Base-by-base conservation (phyloP, 2,888 invertebrate genomes). In the Empis stercorea region DNA sequence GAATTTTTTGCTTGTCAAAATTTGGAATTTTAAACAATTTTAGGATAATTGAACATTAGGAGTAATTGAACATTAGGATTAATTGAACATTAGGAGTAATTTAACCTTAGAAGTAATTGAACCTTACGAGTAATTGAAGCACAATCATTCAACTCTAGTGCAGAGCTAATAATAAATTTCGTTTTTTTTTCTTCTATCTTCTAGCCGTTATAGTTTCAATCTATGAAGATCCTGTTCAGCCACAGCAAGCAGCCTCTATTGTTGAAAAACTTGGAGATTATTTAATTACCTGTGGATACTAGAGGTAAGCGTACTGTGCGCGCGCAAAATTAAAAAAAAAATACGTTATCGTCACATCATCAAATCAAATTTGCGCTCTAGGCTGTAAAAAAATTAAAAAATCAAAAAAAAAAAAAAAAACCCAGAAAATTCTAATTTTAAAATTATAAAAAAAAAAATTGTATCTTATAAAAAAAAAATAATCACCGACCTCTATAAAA, bases 191-290 rank as follows among this genome's bases (percentile, higher is more conserved):
- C 5, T 49, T 54, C 70, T 71, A 71, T 27, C 5, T 81, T 81
- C 50, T 76, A 87, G 88, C 91, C 71, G 86, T 91, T 73, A 89
- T 92, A 73, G 84, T 92, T 72, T 87, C 91, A 73, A 81, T 91
- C 71, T 92, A 92, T 71, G 88, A 91, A 82, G 91, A 92, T 76
- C 91, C 91, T 70, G 89, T 91, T 74, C 91, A 91, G 77, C 91
- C 92, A 73, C 91, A 92, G 75, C 92, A 92, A 78, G 91, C 91
- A 69, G 92, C 92, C 73, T 89, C 89, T 63, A 88, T 92, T 75
- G 91, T 91, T 74, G 92, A 92, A 82, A 91, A 91, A 80, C 80
- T 92, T 81, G 91, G 92, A 78, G 92, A 92, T 75, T 92, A 92
- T 84, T 85, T 92, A 81, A 82, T 91, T 79, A 84, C 81, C 78